These are phyloP conservation scores for Lanistes nyassanus DNA, from an alignment of 1,140 invertebrate genomes.

Conservation along the genomic window DNA sequence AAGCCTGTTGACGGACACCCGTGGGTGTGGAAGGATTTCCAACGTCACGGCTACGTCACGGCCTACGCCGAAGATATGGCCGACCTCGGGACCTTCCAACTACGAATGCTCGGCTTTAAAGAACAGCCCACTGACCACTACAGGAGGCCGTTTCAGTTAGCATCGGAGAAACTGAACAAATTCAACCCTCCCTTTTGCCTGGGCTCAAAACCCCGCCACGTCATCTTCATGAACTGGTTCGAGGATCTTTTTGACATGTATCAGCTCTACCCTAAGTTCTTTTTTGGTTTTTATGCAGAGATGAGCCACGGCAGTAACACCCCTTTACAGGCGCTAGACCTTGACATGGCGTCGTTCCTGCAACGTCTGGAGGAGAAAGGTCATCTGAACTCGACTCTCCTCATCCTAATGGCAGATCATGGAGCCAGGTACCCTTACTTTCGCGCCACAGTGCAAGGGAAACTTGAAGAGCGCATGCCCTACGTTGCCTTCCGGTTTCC, in stretches of 20 bases:
- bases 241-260: conserved; percentile 73
- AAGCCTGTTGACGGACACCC: conserved; percentile 81
- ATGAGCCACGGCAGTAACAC: conserved; percentile 84
- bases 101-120: conserved; percentile 88
- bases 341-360: conserved; percentile 72
- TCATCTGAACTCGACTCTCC: conserved; percentile 69
- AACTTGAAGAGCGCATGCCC: conserved; percentile 89
- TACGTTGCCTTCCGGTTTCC: conserved; percentile 84
- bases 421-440: conserved; percentile 87
- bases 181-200: conserved; percentile 73
- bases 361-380: conserved; percentile 79
- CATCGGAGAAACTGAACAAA: conserved; percentile 72
- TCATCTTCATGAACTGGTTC: conserved; percentile 76
- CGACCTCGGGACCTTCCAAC: conserved; percentile 87
- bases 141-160: conserved; percentile 82
- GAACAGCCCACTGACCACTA: conserved; percentile 90
- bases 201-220: conserved; percentile 80
- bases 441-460: conserved; percentile 81
- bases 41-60: conserved; percentile 75
- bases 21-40: conserved; percentile 66
- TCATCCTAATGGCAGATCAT: conserved; percentile 91
- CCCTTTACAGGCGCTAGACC: conserved; percentile 76
- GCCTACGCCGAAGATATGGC: conserved; percentile 88
- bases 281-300: conserved; percentile 84
- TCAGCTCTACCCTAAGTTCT: conserved; percentile 79